Evolutionary conservation across 2,888 invertebrate genomes (phyloP).

Genomic region (Drosophila basisetae): DNA sequence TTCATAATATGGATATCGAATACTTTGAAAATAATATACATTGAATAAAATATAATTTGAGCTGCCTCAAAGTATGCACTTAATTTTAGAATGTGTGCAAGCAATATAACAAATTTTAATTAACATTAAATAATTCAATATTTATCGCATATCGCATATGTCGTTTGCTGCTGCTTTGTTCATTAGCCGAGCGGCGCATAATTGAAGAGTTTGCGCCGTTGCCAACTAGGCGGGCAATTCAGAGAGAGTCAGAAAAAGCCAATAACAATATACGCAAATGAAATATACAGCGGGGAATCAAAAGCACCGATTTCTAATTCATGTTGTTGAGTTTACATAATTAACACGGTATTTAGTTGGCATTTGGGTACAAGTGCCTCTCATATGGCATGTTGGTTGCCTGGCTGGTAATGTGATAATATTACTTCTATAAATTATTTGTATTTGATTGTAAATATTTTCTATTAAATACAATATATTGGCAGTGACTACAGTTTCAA

Average conservation of each 20-base stretch:
- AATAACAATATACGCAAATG: constrained; percentile 53
- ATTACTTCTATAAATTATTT: constrained; percentile 49
- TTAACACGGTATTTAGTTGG: constrained; percentile 66
- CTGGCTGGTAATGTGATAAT: constrained; percentile 25
- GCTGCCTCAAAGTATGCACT: constrained; percentile 28
- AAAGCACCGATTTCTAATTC: constrained; percentile 21
- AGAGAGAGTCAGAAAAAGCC: constrained; percentile 42
- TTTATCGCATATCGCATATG: constrained; percentile 43
- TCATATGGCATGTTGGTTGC: constrained; percentile 5
- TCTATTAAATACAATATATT: constrained; percentile 27
- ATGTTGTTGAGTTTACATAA: constrained; percentile 53
- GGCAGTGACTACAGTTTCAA: neutral
- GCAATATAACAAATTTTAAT: constrained; percentile 56
- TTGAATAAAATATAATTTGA: neutral
- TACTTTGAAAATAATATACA: neutral
- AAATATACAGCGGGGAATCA: constrained; percentile 24
- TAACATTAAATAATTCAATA: constrained; percentile 73
- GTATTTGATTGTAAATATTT: constrained; percentile 48
- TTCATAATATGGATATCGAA: neutral
- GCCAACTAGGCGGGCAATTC: constrained; percentile 56
- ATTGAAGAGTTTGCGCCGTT: constrained; percentile 64
- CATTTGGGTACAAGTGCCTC: constrained; percentile 3
- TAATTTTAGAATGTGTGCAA: constrained; percentile 18
- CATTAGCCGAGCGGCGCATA: constrained; percentile 55
- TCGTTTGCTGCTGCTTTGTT: constrained; percentile 49